Evolutionary conservation across 53 echinoderm and acorn worm genomes (phyloP).

Genomic region (Zoroaster sp.): DNA sequence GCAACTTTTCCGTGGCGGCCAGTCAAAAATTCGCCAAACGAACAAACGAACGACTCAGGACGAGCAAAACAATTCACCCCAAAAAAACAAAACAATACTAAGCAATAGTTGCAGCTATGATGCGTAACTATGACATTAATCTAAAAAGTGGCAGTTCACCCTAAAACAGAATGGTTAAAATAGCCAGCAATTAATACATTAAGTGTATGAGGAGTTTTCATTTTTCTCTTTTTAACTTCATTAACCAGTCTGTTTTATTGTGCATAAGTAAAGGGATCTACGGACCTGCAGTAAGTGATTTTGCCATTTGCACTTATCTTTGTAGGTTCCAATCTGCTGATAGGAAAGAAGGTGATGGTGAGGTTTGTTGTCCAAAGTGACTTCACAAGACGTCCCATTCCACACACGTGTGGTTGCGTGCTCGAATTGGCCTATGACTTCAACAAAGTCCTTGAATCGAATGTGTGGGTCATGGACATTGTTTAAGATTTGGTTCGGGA

Average conservation of each 20-base stretch:
- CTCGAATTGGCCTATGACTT: slow-evolving; percentile 52
- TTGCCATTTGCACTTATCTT: neutral
- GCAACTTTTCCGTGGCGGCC: too few relatives aligned
- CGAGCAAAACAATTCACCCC: too few relatives aligned
- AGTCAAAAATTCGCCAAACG: too few relatives aligned
- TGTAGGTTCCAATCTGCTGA: slow-evolving; percentile 51
- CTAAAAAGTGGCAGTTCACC: too few relatives aligned
- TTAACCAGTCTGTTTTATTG: neutral
- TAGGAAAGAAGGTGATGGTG: slow-evolving; percentile 21
- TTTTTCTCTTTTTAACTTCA: neutral
- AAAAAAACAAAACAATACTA: too few relatives aligned
- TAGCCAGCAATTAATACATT: too few relatives aligned
- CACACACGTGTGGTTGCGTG: slow-evolving; percentile 61
- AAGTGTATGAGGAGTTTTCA: too few relatives aligned
- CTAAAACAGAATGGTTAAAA: too few relatives aligned
- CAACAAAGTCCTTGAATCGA: slow-evolving; percentile 55
- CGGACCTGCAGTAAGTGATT: neutral
- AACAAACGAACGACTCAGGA: too few relatives aligned
- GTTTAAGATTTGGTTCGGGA: slow-evolving; percentile 32
- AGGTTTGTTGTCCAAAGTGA: slow-evolving; percentile 34
- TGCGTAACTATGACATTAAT: too few relatives aligned
- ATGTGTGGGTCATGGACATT: slow-evolving; percentile 64
- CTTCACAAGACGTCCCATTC: slow-evolving; percentile 58
- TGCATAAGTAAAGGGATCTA: neutral
- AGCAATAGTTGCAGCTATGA: too few relatives aligned